Conservation (phyloP, 2,888 invertebrate genomes). For the Torymus auratus region DNA sequence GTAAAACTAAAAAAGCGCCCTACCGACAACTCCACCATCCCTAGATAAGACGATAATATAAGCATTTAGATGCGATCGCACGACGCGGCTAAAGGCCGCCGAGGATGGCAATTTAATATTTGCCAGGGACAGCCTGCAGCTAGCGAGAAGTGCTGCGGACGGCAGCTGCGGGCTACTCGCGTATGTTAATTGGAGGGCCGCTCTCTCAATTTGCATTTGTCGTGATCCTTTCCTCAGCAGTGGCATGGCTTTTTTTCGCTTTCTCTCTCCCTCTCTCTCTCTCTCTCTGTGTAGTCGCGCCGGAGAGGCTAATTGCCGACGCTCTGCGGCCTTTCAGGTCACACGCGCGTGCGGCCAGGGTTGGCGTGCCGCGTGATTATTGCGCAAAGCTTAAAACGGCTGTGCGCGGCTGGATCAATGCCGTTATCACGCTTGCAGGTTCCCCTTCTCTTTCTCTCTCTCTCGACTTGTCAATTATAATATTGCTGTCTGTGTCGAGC, state of each 20-base stretch:
- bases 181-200: conserved; percentile 12
- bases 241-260: background rate
- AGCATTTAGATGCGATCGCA: conserved; percentile 49
- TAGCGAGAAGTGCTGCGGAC: background rate
- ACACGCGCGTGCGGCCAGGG: background rate
- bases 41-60: conserved; percentile 36
- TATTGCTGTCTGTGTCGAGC: background rate
- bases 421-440: background rate
- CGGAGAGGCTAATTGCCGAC: conserved; percentile 4
- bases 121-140: background rate
- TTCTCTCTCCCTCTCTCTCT: background rate
- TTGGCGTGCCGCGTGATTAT: conserved; percentile 19
- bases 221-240: background rate
- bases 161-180: background rate
- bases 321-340: background rate
- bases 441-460: background rate
- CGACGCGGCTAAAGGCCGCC: conserved; percentile 7
- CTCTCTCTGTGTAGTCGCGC: too few species aligned
- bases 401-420: conserved; percentile 19
- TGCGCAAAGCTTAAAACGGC: conserved; percentile 16
- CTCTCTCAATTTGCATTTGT: conserved; percentile 27
- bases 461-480: conserved; percentile 9
- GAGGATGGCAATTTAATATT: conserved; percentile 27
- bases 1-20: too few species aligned
- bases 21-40: too few species aligned